Evolutionary conservation across 2,888 invertebrate genomes (phyloP).

Genomic region (Chalcis sispes): DNA sequence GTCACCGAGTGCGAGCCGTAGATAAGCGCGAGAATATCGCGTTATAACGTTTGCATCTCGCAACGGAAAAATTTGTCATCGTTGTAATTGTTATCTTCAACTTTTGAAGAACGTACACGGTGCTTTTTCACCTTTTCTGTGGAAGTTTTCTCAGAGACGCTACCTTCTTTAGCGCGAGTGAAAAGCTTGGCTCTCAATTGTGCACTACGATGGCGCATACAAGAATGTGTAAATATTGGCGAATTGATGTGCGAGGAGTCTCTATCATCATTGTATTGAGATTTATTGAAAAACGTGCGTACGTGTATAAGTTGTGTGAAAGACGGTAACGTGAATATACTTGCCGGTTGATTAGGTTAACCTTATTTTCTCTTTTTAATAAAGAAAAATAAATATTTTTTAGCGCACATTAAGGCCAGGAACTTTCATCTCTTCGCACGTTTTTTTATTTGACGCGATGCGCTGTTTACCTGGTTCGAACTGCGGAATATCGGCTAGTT

Average conservation of each 20-base stretch:
- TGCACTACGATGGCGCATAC: conserved; percentile 37
- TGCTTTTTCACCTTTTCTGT: conserved; percentile 18
- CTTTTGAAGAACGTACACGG: conserved; percentile 9
- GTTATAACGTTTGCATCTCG: neutral
- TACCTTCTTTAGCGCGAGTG: conserved; percentile 41
- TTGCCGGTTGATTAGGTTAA: conserved; percentile 20
- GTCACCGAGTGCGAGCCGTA: conserved; percentile 55
- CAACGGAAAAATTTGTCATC: neutral
- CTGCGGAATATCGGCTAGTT: conserved; percentile 38
- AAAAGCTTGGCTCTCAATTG: conserved; percentile 34
- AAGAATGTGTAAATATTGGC: conserved; percentile 49
- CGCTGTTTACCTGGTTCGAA: conserved; percentile 22
- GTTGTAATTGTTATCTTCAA: conserved; percentile 10
- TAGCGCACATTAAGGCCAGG: conserved; percentile 42
- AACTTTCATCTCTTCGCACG: conserved; percentile 31
- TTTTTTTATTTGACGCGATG: conserved; percentile 28
- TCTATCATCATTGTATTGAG: conserved; percentile 54
- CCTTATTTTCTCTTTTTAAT: conserved; percentile 8
- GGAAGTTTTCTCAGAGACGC: conserved; percentile 40
- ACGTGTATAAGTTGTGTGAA: conserved; percentile 23
- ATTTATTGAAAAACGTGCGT: conserved; percentile 24
- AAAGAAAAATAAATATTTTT: conserved; percentile 20
- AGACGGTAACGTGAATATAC: neutral
- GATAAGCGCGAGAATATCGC: conserved; percentile 27
- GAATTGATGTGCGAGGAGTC: conserved; percentile 49